Percentiles rank a stretch among this genome's conserved stretches.
These are phyloP conservation scores for Automeris io DNA, from an alignment of 2,888 invertebrate species.

Conservation along the genomic window DNA sequence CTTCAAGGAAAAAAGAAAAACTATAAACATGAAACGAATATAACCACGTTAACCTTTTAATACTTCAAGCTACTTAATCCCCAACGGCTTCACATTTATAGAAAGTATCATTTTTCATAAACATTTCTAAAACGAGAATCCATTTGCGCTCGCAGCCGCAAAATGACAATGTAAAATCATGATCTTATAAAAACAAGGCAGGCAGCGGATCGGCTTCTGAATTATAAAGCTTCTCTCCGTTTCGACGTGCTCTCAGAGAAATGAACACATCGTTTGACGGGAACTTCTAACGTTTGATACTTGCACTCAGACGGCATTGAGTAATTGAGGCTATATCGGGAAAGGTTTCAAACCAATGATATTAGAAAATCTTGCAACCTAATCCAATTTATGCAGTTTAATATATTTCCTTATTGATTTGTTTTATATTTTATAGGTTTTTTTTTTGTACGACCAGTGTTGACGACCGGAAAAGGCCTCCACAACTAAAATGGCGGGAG, in stretches of 20 bases:
- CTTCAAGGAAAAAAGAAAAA: too few species aligned
- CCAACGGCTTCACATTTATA: too few species aligned
- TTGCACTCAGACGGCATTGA: slow-evolving; percentile 23
- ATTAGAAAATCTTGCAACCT: neutral
- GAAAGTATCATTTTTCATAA: too few species aligned
- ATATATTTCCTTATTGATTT: too few species aligned
- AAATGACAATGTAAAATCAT: slow-evolving; percentile 12
- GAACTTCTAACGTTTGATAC: slow-evolving; percentile 34
- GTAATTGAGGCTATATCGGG: slow-evolving; percentile 55
- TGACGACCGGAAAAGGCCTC: too few species aligned
- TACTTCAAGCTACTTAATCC: too few species aligned
- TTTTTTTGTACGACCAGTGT: too few species aligned
- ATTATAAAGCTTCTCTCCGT: slow-evolving; percentile 39
- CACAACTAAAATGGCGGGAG: too few species aligned
- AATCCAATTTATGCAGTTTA: too few species aligned
- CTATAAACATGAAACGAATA: too few species aligned
- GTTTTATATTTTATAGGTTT: too few species aligned
- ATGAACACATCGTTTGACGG: slow-evolving; percentile 44
- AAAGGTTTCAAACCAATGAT: slow-evolving; percentile 11
- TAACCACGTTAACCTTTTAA: too few species aligned
- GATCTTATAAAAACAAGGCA: slow-evolving; percentile 33
- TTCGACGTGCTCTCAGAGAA: slow-evolving; percentile 58
- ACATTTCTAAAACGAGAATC: neutral
- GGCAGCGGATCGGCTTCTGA: slow-evolving; percentile 29
- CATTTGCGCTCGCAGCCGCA: neutral